Evolutionary conservation across 2,888 invertebrate species (phyloP), one percentile per base, ranked within the genome.

Genomic region (Cyrtodaria siliqua): DNA sequence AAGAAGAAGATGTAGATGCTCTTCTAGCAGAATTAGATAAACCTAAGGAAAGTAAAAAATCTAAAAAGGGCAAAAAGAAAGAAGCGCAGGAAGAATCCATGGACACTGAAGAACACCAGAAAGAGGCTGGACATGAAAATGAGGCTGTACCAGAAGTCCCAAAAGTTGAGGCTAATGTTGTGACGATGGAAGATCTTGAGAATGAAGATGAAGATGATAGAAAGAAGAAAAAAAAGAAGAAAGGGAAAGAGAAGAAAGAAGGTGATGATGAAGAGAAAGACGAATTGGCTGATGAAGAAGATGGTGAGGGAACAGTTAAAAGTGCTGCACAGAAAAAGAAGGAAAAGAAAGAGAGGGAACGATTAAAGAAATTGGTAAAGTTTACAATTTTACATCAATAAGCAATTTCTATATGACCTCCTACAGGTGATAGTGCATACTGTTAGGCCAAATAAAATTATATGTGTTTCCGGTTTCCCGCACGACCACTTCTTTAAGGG

Each of bases 301-400:
- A 97, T 85, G 98, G 98, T 91, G 95, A 95, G 81, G 94, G 96
- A 47, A 95, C 95, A 72, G 95, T 91, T 94, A 92, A 89, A 88
- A 88, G 83, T 79, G 91, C 87, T 16, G 90, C 86, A 53, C 88
- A 87, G 85, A 91, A 86, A 87, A 90, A 86, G 82, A 93, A 90
- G 86, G 87, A 96, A 40, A 97, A 96, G 90, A 93, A 85, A 85
- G 88, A 88, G 66, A 79, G 81, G 59, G 83, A 84, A 69, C 79
- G 64, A 69, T 47, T 69, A 47, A 79, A 84, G 63, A 80, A 83
- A 67, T 6, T 76, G 78, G 81, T 81, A 77, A 44, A 33, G 16
- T 18, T 27, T 24, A n/a, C 14, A 27, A n/a, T 53, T 53, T n/a
- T n/a, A n/a, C n/a, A n/a, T n/a, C n/a, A n/a, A n/a, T n/a, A n/a